phyloP scores from a whole-genome alignment of 2,888 invertebrate genomes.

The Ganaspis brasiliensis region DNA sequence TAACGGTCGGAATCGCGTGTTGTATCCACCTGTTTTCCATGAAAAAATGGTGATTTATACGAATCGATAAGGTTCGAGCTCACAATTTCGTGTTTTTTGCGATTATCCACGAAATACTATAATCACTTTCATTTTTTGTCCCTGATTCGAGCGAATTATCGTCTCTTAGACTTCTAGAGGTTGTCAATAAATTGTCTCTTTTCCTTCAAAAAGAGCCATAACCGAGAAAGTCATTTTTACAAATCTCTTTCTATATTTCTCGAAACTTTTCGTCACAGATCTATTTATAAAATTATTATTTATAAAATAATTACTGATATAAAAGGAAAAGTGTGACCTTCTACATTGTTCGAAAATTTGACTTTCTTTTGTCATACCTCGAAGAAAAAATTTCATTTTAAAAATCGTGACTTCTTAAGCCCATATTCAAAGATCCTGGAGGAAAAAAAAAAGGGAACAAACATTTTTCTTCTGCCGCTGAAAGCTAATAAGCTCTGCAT shows the following conservation, averaged over 20 bases:
- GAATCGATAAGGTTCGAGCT: constrained; percentile 2
- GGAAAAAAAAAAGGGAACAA: constrained; percentile 56
- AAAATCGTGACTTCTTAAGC: constrained; percentile 16
- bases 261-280: too few species aligned
- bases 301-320: too few species aligned
- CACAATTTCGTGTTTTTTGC: constrained; percentile 9
- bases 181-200: constrained; percentile 22
- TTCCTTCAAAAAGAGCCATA: not conserved
- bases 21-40: constrained; percentile 23
- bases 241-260: too few species aligned
- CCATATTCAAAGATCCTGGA: constrained; percentile 16
- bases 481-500: constrained; percentile 72
- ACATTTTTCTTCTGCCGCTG: constrained; percentile 64
- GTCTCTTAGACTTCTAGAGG: not conserved
- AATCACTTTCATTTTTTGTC: not conserved
- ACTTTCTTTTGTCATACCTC: not conserved
- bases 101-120: not conserved
- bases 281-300: too few species aligned
- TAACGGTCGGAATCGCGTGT: constrained; percentile 21
- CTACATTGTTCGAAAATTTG: not conserved
- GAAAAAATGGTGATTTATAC: constrained; percentile 22
- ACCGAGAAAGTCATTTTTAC: too few species aligned
- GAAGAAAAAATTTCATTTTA: not conserved
- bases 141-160: not conserved
- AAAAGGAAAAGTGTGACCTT: too few species aligned